Evolutionary conservation across 2,797 vertebrate genomes (phyloP).

Genomic region (Gila robusta): DNA sequence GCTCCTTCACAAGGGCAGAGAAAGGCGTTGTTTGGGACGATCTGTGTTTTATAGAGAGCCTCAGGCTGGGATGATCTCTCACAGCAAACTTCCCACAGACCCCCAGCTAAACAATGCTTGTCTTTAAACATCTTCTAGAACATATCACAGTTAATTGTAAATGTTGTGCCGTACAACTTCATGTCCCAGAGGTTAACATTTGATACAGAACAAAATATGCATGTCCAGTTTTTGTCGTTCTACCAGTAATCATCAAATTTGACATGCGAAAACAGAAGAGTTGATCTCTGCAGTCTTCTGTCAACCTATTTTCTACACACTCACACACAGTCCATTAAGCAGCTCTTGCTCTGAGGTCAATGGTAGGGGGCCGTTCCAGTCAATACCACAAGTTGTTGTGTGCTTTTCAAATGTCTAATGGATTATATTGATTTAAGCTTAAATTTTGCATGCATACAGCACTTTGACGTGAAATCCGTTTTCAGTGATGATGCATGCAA

Average conservation of each 20-base stretch:
- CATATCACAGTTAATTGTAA: neutral
- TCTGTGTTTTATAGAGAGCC: slow-evolving; percentile 10
- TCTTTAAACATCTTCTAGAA: slow-evolving; percentile 32
- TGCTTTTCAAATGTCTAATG: slow-evolving; percentile 35
- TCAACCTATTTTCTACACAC: neutral
- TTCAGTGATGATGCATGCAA: neutral
- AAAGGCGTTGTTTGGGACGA: neutral
- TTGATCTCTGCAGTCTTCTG: neutral
- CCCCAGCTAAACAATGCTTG: slow-evolving; percentile 28
- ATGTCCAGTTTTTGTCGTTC: neutral
- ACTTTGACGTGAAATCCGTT: slow-evolving; percentile 19
- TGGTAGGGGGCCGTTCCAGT: neutral
- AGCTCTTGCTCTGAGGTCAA: neutral
- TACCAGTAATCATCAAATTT: neutral
- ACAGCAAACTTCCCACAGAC: slow-evolving; percentile 1
- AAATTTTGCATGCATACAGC: neutral
- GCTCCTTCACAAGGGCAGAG: neutral
- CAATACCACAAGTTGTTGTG: slow-evolving; percentile 26
- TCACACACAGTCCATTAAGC: neutral
- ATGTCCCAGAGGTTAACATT: neutral
- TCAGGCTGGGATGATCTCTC: slow-evolving; percentile 21
- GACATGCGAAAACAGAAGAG: neutral
- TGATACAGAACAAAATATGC: neutral
- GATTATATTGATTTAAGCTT: slow-evolving; percentile 42
- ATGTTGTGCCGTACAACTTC: neutral